phyloP scores from a whole-genome alignment of 2,888 invertebrate species.

The Leptinotarsa juncta region DNA sequence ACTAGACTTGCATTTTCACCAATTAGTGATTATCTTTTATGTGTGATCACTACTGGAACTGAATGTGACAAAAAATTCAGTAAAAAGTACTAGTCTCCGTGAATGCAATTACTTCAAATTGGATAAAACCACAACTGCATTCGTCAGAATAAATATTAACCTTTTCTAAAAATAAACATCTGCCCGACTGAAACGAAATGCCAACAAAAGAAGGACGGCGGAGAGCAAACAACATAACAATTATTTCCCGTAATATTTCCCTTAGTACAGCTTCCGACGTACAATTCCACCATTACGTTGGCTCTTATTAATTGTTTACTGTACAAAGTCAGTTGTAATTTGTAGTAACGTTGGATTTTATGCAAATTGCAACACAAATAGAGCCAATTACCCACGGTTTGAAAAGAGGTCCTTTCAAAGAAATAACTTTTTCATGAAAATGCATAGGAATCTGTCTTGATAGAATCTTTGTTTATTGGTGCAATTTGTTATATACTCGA shows the following conservation, averaged over 20 bases:
- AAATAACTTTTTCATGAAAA: constrained; percentile 17
- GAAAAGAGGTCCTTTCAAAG: constrained; percentile 21
- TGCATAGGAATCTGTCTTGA: constrained; percentile 20
- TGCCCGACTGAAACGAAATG: constrained; percentile 28
- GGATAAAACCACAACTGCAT: constrained; percentile 20
- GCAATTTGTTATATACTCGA: too few species aligned
- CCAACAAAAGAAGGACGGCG: constrained; percentile 29
- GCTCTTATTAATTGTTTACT: constrained; percentile 33
- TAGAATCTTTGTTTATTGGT: too few species aligned
- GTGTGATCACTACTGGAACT: background rate
- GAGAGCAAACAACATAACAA: constrained; percentile 30
- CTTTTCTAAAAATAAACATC: constrained; percentile 24
- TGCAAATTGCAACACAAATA: constrained; percentile 29
- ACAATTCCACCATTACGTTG: constrained; percentile 21
- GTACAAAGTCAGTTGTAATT: constrained; percentile 28
- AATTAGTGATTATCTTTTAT: background rate
- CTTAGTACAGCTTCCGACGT: constrained; percentile 22
- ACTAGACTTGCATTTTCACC: background rate
- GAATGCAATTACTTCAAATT: constrained; percentile 11
- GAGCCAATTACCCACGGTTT: constrained; percentile 26
- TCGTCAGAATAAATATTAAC: constrained; percentile 21
- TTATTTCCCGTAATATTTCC: constrained; percentile 24
- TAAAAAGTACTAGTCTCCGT: background rate
- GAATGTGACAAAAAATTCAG: background rate
- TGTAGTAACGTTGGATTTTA: constrained; percentile 26